Base-by-base conservation (phyloP, 2,888 invertebrate genomes). In the Monopis laevigella region DNA sequence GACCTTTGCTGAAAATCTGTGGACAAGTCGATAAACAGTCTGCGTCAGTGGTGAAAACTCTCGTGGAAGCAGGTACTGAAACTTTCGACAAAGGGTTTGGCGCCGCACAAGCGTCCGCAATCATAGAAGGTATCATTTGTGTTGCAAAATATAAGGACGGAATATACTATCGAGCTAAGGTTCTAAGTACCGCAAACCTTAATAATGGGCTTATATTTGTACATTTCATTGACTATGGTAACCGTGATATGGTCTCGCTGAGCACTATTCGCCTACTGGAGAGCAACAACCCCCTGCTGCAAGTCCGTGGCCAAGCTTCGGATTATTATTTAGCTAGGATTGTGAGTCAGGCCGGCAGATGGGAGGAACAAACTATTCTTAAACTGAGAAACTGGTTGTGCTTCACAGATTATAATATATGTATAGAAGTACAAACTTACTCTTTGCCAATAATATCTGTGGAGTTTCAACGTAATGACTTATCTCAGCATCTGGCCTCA, bases 171-270 rank as follows among this genome's bases (percentile, higher is more conserved):
- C 74, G 89, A 51, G 87, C 86, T 6, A 83, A 83, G 57, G 75
- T 89, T 36, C 69, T 81, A 35, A 82, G 68, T 44, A 64, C 77
- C 7, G 56, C 69, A 12, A 74, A 59, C 51, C 52, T 84, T 35
- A 55, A 68, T 2, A 77, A 78, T 45, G 84, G 84, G 13, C 65
- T 82, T 41, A 82, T 89, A 38, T 83, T 86, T 48, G 85, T 88
- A n/a, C 82, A 84, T 43, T 88, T 88, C 50, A 78, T 89, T 21
- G 89, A 89, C 57, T 88, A 84, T 52, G 89, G 89, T 32, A 87
- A 88, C 54, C 80, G 74, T 48, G 86, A 86, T 50, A 59, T 82
- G 10, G 82, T 90, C 43, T 81, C 84, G 12, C 58, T 84, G 40
- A 78, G 73, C 28, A 84, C 85, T 45, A 80, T 88, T 34, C 67